Conservation (phyloP, 2,113 vertebrate genomes). For the Nestor notabilis region DNA sequence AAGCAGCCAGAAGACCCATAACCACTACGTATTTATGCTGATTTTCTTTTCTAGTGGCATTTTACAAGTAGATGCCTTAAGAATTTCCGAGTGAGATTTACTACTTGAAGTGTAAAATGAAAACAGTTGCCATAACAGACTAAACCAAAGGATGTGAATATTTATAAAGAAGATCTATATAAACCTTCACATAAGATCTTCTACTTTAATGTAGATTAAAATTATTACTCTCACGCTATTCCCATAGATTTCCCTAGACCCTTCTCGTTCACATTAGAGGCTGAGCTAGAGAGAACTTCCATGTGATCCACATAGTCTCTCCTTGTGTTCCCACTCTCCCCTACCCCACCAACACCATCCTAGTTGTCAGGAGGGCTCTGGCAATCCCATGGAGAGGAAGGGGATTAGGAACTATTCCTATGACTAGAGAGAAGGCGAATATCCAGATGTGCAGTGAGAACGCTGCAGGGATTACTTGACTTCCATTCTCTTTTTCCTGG, state of each 20-base stretch:
- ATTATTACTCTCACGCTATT: neutral
- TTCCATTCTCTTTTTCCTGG: neutral
- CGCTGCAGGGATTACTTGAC: neutral
- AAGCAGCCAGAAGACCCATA: neutral
- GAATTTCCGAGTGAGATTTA: neutral
- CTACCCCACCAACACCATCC: fast-evolving
- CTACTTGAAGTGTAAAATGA: neutral
- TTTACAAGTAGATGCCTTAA: neutral
- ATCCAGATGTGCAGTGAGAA: neutral
- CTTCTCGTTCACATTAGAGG: neutral
- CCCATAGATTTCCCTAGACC: neutral
- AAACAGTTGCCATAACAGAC: neutral
- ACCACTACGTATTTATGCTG: fast-evolving
- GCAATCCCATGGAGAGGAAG: neutral
- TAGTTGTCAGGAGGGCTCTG: neutral
- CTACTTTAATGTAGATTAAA: neutral
- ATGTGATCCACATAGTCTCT: fast-evolving
- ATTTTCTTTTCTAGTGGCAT: neutral
- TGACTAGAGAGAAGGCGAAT: fast-evolving
- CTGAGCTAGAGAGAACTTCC: fast-evolving
- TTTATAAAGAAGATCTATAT: neutral
- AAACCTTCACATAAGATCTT: neutral
- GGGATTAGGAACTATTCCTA: neutral
- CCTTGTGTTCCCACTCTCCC: fast-evolving
- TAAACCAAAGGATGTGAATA: neutral